phyloP scores from a whole-genome alignment of 2,797 vertebrate genomes.

The Rhinatrema bivittatum region DNA sequence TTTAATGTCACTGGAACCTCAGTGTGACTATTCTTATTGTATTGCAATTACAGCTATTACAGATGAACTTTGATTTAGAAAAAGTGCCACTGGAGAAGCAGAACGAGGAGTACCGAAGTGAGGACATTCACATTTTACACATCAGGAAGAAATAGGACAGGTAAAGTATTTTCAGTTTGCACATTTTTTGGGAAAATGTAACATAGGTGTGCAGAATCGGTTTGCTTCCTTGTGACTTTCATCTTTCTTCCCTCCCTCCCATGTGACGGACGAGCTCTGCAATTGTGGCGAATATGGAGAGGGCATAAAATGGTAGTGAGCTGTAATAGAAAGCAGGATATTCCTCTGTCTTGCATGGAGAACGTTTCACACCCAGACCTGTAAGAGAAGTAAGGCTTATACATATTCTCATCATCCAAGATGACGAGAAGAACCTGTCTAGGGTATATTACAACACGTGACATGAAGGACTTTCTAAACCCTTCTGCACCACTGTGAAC shows the following conservation, averaged over 20 bases:
- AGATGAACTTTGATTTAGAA: conserved; percentile 74
- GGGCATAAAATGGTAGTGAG: background rate
- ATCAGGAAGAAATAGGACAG: conserved; percentile 44
- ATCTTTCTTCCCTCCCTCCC: background rate
- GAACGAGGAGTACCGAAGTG: conserved; percentile 83
- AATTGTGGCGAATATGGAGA: background rate
- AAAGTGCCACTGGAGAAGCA: conserved; percentile 78
- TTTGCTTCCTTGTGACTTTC: too few relatives aligned
- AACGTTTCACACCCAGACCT: too few relatives aligned
- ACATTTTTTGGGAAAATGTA: background rate
- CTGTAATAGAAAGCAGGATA: background rate
- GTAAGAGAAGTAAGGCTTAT: too few relatives aligned
- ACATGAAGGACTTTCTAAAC: too few relatives aligned
- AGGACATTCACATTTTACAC: conserved; percentile 84
- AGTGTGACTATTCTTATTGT: too few relatives aligned
- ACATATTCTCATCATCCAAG: too few relatives aligned
- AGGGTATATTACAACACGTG: too few relatives aligned
- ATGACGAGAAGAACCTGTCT: too few relatives aligned
- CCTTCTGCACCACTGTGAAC: too few relatives aligned
- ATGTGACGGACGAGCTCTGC: background rate
- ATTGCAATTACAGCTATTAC: conserved; percentile 78
- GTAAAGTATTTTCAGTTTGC: conserved; percentile 19
- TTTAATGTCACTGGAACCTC: too few relatives aligned
- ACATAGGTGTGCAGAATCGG: too few relatives aligned
- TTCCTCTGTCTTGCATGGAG: too few relatives aligned